Percentiles rank a stretch among this genome's conserved stretches.
Conservation (phyloP, 2,797 vertebrate species). For the Lepidocolaptes lacrymiger region DNA sequence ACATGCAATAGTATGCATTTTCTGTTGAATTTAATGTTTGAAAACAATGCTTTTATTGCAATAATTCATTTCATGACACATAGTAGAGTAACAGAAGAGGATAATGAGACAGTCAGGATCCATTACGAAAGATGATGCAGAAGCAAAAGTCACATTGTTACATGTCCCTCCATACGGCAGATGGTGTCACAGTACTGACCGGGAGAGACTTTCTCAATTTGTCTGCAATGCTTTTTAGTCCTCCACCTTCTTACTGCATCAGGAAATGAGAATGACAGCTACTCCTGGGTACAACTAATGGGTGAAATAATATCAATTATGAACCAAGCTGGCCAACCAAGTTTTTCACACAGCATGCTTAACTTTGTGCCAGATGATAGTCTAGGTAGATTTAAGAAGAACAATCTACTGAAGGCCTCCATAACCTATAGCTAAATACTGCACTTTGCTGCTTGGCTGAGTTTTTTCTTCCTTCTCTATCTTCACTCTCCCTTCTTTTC, state of each 20-base stretch:
- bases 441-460: neutral
- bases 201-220: neutral
- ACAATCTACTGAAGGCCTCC: neutral
- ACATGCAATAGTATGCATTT: neutral
- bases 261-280: neutral
- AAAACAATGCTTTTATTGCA: neutral
- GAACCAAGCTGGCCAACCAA: neutral
- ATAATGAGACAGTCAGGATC: neutral
- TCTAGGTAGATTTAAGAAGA: neutral
- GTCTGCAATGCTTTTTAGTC: neutral
- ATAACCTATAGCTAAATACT: neutral
- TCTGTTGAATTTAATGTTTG: neutral
- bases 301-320: neutral
- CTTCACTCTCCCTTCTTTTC: neutral
- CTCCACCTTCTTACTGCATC: neutral
- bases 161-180: neutral
- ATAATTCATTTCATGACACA: neutral
- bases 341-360: neutral
- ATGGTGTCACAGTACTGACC: neutral
- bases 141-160: neutral
- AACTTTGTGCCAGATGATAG: neutral
- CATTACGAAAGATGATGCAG: neutral
- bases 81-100: neutral
- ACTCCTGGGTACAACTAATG: neutral
- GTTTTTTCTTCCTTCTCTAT: neutral